A percentile compares a stretch with the other conserved stretches of the same genome.
Conservation (phyloP, 1,140 invertebrate species). For the Metaphire vulgaris region DNA sequence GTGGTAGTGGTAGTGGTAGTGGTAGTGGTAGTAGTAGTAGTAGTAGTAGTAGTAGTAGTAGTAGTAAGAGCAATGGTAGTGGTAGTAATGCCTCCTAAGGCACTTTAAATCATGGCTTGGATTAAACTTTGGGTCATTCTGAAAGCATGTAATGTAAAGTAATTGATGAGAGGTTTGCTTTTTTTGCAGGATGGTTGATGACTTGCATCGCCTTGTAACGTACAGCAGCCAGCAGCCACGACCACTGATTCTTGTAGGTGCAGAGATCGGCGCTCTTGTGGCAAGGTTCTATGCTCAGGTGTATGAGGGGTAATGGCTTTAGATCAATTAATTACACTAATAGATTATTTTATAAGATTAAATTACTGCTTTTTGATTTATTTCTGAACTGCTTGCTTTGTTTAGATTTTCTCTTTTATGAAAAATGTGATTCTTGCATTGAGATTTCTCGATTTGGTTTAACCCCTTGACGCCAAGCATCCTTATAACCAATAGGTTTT, state of each 20-base stretch:
- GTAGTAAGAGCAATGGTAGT: background rate
- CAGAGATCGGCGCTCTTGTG: constrained; percentile 49
- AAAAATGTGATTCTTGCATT: too few species aligned
- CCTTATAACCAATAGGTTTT: too few species aligned
- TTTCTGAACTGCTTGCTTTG: too few species aligned
- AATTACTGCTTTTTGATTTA: too few species aligned
- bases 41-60: background rate
- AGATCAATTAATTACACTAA: too few species aligned
- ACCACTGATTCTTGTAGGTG: constrained; percentile 50
- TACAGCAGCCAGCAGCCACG: constrained; percentile 45
- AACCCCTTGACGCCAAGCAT: too few species aligned
- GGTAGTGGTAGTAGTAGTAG: background rate
- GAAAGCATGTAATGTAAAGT: background rate
- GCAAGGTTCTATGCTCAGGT: constrained; percentile 49
- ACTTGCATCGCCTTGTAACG: constrained; percentile 46
- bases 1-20: background rate
- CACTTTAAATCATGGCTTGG: background rate
- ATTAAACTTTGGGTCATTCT: background rate
- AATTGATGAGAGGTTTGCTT: constrained; percentile 12
- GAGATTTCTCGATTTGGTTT: too few species aligned
- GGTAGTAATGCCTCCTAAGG: too few species aligned
- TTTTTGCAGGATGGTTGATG: constrained; percentile 49
- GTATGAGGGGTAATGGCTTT: constrained; percentile 45
- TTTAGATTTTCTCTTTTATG: too few species aligned
- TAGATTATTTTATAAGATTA: too few species aligned